A percentile compares a stretch with the other conserved stretches of the same genome.
Conservation (phyloP, 1,140 invertebrate species). For the Philopotamus ludificatus region DNA sequence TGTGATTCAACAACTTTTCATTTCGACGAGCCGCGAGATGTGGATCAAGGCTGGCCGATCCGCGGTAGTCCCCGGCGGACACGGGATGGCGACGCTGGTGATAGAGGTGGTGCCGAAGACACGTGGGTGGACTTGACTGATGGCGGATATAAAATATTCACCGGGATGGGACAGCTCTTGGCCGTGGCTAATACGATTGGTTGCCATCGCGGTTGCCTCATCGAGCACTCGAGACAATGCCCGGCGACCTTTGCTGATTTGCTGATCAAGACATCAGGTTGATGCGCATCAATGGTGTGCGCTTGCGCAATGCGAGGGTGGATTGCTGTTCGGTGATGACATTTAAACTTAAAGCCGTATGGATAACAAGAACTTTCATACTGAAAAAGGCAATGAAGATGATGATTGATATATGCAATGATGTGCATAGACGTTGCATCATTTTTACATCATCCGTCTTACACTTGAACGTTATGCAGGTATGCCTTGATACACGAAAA, state of each 20-base stretch:
- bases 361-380: no score
- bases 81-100: neutral
- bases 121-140: slow-evolving; percentile 2
- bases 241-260: neutral
- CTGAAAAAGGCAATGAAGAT: no score
- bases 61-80: neutral
- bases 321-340: no score
- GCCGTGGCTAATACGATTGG: neutral
- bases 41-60: slow-evolving; percentile 5
- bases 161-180: neutral
- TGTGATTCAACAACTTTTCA: slow-evolving; percentile 9
- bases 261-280: no score
- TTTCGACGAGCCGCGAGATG: neutral
- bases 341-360: no score
- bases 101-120: neutral
- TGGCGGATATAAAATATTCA: neutral
- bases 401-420: no score
- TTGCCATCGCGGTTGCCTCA: neutral
- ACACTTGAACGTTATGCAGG: no score
- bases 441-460: no score
- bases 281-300: no score
- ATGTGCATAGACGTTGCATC: no score
- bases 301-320: no score
- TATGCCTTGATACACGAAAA: no score
- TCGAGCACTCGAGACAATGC: neutral